phyloP scores from a whole-genome alignment of 2,797 vertebrate species.

The Fundulus diaphanus region DNA sequence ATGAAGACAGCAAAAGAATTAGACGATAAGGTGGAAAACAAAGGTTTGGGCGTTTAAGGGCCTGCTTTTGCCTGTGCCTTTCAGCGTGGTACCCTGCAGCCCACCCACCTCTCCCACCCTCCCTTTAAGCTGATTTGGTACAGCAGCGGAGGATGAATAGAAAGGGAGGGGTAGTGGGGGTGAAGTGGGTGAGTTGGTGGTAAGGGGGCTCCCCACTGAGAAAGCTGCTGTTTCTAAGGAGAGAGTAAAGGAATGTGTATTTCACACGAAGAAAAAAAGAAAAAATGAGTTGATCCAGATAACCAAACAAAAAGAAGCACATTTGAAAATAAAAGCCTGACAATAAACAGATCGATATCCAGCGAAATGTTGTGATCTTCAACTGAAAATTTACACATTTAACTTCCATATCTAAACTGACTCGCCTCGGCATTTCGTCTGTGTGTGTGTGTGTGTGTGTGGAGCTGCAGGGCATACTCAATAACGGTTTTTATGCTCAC shows the following conservation, averaged over 20 bases:
- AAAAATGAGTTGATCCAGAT: constrained; percentile 32
- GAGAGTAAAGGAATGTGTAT: constrained; percentile 69
- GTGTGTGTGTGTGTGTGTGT: constrained; percentile 13
- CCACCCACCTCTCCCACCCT: constrained; percentile 28
- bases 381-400: constrained; percentile 63
- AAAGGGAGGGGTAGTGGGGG: constrained; percentile 45
- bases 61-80: constrained; percentile 49
- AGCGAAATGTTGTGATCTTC: constrained; percentile 64
- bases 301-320: constrained; percentile 48
- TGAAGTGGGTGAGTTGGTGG: constrained; percentile 38
- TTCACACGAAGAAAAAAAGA: constrained; percentile 52
- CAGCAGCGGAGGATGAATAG: constrained; percentile 63
- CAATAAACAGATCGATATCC: constrained; percentile 68
- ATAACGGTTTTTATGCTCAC: constrained; percentile 75
- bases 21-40: constrained; percentile 16
- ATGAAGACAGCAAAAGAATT: constrained; percentile 57
- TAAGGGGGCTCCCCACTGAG: constrained; percentile 58
- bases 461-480: constrained; percentile 59
- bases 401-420: constrained; percentile 66
- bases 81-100: constrained; percentile 41
- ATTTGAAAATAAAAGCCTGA: constrained; percentile 55
- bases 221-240: constrained; percentile 75
- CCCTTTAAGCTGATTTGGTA: constrained; percentile 65
- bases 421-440: constrained; percentile 37
- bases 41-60: constrained; percentile 43